Evolutionary conservation across 2,797 vertebrate genomes (phyloP).

Genomic region (Pelodytes ibericus): DNA sequence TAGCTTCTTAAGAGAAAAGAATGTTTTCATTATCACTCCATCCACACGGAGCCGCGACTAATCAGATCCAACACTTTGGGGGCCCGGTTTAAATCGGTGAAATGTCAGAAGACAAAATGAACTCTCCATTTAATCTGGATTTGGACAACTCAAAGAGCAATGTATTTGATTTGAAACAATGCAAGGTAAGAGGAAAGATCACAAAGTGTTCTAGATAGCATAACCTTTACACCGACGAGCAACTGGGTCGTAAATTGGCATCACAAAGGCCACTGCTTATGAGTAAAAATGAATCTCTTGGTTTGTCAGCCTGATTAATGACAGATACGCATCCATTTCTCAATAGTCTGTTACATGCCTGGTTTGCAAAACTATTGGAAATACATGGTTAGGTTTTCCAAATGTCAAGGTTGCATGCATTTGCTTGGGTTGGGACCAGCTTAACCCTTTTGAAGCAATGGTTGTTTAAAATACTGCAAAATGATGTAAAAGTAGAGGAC

Average conservation of each 20-base stretch:
- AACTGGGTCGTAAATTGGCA: constrained; percentile 39
- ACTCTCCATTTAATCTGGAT: constrained; percentile 25
- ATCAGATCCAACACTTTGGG: too few relatives aligned
- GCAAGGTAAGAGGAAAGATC: constrained; percentile 33
- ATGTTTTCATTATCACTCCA: neutral
- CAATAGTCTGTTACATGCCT: constrained; percentile 1
- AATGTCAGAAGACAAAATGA: constrained; percentile 43
- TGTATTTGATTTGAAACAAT: constrained; percentile 13
- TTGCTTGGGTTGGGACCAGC: constrained; percentile 1
- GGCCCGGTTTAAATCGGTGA: constrained; percentile 18
- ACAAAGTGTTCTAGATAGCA: constrained; percentile 33
- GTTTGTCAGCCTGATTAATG: constrained; percentile 47
- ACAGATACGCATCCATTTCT: constrained; percentile 15
- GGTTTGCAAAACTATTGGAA: constrained; percentile 21
- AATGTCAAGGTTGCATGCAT: constrained; percentile 38
- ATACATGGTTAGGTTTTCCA: constrained; percentile 20
- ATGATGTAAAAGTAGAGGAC: too few relatives aligned
- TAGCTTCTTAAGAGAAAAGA: neutral
- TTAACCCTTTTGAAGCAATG: constrained; percentile 12
- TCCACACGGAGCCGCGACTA: neutral
- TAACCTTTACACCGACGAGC: constrained; percentile 50
- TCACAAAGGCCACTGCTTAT: constrained; percentile 46
- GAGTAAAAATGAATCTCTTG: constrained; percentile 41
- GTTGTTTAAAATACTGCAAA: too few relatives aligned
- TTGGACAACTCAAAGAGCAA: neutral